phyloP scores from a whole-genome alignment of 2,113 vertebrate species.

The Cavia aperea region DNA sequence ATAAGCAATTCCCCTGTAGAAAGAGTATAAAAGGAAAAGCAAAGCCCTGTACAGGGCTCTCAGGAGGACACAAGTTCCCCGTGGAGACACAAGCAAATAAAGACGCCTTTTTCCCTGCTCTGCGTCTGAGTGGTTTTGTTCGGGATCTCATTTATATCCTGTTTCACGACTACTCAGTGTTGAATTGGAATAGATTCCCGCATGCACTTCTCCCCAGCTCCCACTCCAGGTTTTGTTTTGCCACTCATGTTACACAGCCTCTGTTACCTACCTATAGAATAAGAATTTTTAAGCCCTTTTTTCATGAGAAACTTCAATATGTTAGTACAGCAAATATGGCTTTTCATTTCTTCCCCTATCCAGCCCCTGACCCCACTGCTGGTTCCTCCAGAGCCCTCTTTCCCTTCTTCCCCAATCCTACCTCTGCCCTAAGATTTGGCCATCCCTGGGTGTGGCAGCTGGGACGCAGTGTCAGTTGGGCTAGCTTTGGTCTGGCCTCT shows the following conservation, averaged over 20 bases:
- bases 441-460: not conserved
- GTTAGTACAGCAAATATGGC: not conserved
- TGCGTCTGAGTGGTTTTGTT: not conserved
- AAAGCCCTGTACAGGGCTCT: not conserved
- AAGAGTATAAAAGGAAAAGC: not conserved
- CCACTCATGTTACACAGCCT: not conserved
- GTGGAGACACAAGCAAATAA: not conserved
- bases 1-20: not conserved
- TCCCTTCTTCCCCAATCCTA: not conserved
- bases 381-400: not conserved
- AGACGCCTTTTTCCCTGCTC: not conserved
- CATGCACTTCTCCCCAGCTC: not conserved
- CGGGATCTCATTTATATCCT: not conserved
- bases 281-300: not conserved
- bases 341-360: not conserved
- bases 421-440: not conserved
- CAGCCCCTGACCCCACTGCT: not conserved
- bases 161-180: not conserved
- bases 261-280: not conserved
- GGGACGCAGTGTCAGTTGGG: not conserved
- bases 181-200: not conserved
- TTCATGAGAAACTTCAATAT: not conserved
- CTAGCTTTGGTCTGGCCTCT: not conserved
- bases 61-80: not conserved
- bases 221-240: not conserved